Evolutionary conservation across 2,888 invertebrate genomes (phyloP).

Genomic region (Euplagia quadripunctaria): DNA sequence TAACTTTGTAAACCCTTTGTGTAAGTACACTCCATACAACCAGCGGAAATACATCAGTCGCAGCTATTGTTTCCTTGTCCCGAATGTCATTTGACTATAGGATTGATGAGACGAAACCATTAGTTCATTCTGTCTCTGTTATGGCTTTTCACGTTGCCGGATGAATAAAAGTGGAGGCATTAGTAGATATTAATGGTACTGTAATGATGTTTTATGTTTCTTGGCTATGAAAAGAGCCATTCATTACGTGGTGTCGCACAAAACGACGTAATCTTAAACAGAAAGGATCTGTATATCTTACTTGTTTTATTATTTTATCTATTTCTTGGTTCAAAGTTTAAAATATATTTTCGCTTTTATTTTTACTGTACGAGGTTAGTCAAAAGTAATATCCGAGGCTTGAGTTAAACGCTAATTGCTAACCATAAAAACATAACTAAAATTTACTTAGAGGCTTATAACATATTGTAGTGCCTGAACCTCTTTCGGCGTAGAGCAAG

Average conservation of each 20-base stretch:
- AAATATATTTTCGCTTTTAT: background rate
- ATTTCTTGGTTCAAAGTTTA: background rate
- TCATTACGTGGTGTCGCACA: conserved; percentile 4
- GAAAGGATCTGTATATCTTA: background rate
- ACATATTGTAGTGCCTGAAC: no score
- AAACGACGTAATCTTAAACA: conserved; percentile 1
- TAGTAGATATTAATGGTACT: conserved; percentile 19
- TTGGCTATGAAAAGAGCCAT: conserved; percentile 8
- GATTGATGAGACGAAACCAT: conserved; percentile 41
- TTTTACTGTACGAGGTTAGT: no score
- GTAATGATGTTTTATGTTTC: conserved; percentile 19
- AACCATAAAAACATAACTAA: no score
- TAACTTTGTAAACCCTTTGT: conserved; percentile 25
- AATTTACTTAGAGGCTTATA: no score
- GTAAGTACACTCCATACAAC: conserved; percentile 22
- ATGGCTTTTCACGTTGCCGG: conserved; percentile 14
- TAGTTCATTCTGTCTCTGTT: conserved; percentile 18
- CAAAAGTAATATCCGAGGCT: no score
- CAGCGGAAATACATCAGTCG: conserved; percentile 41
- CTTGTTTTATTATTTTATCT: background rate
- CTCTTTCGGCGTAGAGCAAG: no score
- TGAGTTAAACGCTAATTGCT: no score
- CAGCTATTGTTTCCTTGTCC: conserved; percentile 45
- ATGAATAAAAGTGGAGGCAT: conserved; percentile 17
- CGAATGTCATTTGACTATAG: conserved; percentile 40